Base-by-base conservation (phyloP, 2,888 invertebrate species). In the Heliconius charithonia region DNA sequence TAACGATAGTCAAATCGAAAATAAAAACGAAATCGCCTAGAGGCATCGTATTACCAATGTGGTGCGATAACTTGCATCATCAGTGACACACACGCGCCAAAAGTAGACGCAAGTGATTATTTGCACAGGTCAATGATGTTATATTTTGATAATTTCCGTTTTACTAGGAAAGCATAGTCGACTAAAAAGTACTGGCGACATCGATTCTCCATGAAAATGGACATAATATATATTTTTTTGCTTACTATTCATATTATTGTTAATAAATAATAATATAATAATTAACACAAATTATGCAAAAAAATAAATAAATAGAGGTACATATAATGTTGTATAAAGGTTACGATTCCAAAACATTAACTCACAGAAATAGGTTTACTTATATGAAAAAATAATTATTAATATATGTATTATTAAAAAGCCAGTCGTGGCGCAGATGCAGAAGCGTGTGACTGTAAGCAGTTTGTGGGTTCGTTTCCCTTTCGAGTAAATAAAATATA, bases 151-250 rank as follows among this genome's bases (percentile, higher is more conserved):
- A 86, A 85, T 89, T 89, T 88, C 89, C 88, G 86, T 85, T 87
- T 86, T 92, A 90, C 89, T 86, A 83, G 85, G 91, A 91, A 92
- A 88, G 84, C 87, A 80, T 83, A 83, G 86, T 88, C 87, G 89
- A 81, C 82, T 82, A 83, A 82, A 82, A 80, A 80, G 75, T 82
- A 78, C 65, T 75, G 76, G 76, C 76, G 81, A 81, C 79, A 81
- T 77, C 73, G 76, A 79, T 81, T 59, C 74, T 37, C 74, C 27
- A 65, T 74, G 65, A 74, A 62, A 62, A 63, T 74, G 63, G 45
- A 22, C 63, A 59, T 37, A 72, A 45, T 65, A 65, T 45, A n/a
- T n/a, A n/a, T 3, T 74, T 6, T 65, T 74, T 74, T 74, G 65
- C 74, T 41, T 45, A 65, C 45, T 13, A 45, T 27, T 63, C 4